A percentile compares a stretch with the other conserved stretches of the same genome.
These are phyloP conservation scores for Anthopleura sola DNA, from an alignment of 64 coral and sea anemone species.

Conservation along the genomic window DNA sequence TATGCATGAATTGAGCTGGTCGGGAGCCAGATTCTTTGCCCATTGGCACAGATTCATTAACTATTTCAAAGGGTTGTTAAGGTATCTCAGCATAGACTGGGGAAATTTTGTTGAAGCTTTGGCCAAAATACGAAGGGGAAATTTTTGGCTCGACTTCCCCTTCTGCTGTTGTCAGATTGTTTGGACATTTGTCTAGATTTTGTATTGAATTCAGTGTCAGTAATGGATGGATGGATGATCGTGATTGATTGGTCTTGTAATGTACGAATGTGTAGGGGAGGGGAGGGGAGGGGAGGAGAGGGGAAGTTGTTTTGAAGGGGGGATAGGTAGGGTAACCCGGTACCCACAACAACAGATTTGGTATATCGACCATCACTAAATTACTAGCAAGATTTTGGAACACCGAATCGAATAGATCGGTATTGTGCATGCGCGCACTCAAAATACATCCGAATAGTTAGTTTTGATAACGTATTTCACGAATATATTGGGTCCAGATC, in stretches of 20 bases:
- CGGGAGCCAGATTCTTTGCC: background rate
- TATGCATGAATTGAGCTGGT: background rate
- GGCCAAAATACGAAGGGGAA: background rate
- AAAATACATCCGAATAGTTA: background rate
- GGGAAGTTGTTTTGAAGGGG: no score
- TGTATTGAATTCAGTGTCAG: background rate
- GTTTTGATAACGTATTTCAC: no score
- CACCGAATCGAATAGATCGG: background rate
- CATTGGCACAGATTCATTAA: background rate
- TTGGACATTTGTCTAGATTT: background rate
- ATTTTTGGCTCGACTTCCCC: background rate
- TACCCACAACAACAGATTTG: no score
- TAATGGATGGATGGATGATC: no score
- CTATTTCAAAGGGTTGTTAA: no score
- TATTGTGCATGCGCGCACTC: background rate
- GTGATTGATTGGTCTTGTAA: no score
- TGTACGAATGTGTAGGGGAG: no score
- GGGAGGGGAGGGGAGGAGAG: no score
- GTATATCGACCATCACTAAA: no score
- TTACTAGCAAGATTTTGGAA: no score
- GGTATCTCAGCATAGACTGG: background rate
- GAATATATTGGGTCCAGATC: background rate
- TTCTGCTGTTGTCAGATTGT: background rate
- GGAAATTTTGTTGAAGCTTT: conserved; percentile 3
- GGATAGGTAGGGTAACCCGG: no score